Evolutionary conservation across 2,888 invertebrate species (phyloP).

Genomic region (Trisateles emortualis): DNA sequence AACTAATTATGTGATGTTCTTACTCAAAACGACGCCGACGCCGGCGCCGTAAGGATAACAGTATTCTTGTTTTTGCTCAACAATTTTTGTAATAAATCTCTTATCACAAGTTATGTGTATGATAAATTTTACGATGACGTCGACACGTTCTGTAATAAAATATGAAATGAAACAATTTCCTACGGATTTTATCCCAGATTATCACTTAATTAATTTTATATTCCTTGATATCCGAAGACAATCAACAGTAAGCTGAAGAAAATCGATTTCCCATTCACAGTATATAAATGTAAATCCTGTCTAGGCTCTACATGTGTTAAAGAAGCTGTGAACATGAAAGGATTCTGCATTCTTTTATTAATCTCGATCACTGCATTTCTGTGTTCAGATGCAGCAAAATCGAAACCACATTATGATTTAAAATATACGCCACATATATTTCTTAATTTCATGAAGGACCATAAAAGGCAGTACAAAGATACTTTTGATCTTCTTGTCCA

Average conservation of each 20-base stretch:
- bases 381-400: not conserved
- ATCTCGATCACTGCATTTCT: not conserved
- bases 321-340: not conserved
- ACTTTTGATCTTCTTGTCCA: not conserved
- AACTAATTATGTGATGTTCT: not conserved
- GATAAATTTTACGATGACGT: not conserved
- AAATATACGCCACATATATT: slow-evolving; percentile 1
- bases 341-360: not conserved
- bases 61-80: not conserved
- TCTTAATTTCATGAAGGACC: not conserved
- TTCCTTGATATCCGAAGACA: not conserved
- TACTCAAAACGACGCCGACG: not conserved
- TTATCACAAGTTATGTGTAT: not conserved
- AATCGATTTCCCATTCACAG: slow-evolving; percentile 2
- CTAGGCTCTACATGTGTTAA: not conserved
- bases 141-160: not conserved
- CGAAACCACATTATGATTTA: not conserved
- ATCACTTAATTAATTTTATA: not conserved
- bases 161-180: not conserved
- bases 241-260: not conserved
- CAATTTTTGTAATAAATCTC: not conserved
- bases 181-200: not conserved
- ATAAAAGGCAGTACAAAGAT: not conserved
- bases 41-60: not conserved
- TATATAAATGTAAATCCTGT: not conserved